These are phyloP conservation scores for Chelmon rostratus DNA, from an alignment of 2,797 vertebrate genomes.

Conservation along the genomic window DNA sequence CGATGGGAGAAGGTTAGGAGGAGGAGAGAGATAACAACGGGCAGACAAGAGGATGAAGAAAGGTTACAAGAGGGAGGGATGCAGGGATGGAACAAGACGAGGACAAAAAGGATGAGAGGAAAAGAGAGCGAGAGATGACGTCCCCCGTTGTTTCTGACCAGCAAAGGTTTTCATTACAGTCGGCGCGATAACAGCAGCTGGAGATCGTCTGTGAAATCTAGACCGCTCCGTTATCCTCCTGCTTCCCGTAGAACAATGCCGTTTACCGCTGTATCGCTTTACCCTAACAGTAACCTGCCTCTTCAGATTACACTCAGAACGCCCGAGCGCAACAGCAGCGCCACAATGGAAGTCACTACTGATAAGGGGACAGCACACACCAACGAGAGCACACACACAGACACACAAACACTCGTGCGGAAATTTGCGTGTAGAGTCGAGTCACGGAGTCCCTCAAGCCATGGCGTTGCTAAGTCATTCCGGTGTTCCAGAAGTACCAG, in stretches of 20 bases:
- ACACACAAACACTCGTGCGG: neutral
- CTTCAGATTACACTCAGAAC: constrained; percentile 75
- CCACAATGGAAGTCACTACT: constrained; percentile 43
- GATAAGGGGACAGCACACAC: constrained; percentile 68
- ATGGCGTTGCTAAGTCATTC: too few relatives aligned
- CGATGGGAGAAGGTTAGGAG: constrained; percentile 49
- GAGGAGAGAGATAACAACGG: constrained; percentile 32
- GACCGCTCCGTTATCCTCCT: constrained; percentile 66
- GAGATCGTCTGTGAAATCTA: constrained; percentile 77
- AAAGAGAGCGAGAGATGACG: constrained; percentile 42
- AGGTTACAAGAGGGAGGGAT: constrained; percentile 45
- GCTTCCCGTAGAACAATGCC: constrained; percentile 77
- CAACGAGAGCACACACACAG: neutral
- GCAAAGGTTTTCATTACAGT: constrained; percentile 74
- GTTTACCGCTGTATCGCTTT: constrained; percentile 78
- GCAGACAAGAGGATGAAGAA: constrained; percentile 37
- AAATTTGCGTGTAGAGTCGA: constrained; percentile 4
- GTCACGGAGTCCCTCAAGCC: neutral
- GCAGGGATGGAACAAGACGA: constrained; percentile 10
- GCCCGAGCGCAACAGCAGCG: constrained; percentile 35
- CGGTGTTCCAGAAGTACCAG: too few relatives aligned
- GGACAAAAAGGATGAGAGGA: constrained; percentile 43
- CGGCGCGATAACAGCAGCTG: constrained; percentile 71
- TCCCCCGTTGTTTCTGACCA: constrained; percentile 55
- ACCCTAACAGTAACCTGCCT: constrained; percentile 76